Base-by-base conservation (phyloP, 2,888 invertebrate species). In the Pardosa pseudoannulata region DNA sequence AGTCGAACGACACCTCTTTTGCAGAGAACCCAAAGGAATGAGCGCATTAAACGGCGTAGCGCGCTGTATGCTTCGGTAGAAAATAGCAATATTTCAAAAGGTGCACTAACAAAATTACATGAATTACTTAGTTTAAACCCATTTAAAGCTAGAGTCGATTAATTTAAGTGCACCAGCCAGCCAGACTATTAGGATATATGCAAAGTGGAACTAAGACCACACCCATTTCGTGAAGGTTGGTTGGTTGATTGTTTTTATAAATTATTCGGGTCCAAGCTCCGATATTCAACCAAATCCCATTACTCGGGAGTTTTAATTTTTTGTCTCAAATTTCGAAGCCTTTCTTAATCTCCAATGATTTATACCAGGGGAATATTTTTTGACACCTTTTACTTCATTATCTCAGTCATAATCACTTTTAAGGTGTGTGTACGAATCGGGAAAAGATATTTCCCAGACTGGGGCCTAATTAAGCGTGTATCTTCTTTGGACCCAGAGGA, bases 381-480 rank as follows among this genome's bases (percentile, higher is more conserved):
- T 41, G 71, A 79, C 79, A 79, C 79, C 70, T 68, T 79, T 32
- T 62, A 46, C 72, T 79, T 41, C 41, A 64, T 71, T 75, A 82
- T 46, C 68, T 46, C 3, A 31, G 6, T 75, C 19, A 56, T 82
- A 75, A 82, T 82, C 70, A 71, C 32, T 71, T 82, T 68, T 41
- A 64, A 76, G 75, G 82, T 71, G 82, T 82, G 75, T 81, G 41
- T 19, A 64, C n/a, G 28, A 73, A 73, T 41, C 31, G 19, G 46
- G 23, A 13, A 11, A 70, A 11, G 64, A 23, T 50, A 46, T 65
- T 72, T 79, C 65, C 19, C 31, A 64, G 46, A 31, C 74, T 9
- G 16, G 19, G 50, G 50, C 36, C 46, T 80, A 80, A 80, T 80
- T 80, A 73, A 67, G 76, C 39, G 41, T 50, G 67, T 46, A 76